These are phyloP conservation scores for Zaprionus davidi DNA, from an alignment of 1,140 invertebrate species.

Conservation along the genomic window DNA sequence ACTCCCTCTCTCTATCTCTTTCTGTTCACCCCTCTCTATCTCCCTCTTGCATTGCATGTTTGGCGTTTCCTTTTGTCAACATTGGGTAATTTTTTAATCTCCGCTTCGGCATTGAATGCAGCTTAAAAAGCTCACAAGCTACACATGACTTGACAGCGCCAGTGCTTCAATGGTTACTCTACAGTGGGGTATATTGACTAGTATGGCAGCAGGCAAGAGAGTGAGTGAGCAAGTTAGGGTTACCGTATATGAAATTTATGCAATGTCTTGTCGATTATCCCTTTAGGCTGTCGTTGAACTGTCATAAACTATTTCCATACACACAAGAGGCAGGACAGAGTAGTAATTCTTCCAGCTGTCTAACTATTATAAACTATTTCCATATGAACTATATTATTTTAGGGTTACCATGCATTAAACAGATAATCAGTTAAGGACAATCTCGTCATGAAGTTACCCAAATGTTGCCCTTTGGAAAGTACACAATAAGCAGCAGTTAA, in stretches of 20 bases:
- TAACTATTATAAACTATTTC: no score
- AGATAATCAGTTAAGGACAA: accelerated
- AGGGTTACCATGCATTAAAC: neutral
- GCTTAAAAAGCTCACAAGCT: slow-evolving; percentile 46
- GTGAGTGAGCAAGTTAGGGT: neutral
- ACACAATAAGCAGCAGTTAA: no score
- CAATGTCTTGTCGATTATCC: no score
- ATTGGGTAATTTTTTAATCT: slow-evolving; percentile 78
- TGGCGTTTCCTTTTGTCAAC: slow-evolving; percentile 56
- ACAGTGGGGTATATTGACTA: neutral
- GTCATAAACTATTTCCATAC: no score
- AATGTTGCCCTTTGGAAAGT: neutral
- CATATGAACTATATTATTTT: neutral
- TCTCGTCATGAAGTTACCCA: neutral
- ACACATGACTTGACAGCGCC: slow-evolving; percentile 39
- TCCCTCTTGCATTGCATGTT: neutral
- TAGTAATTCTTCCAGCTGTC: no score
- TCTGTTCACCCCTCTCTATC: neutral
- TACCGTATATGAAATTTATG: neutral
- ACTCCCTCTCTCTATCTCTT: slow-evolving; percentile 1
- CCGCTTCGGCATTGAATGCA: slow-evolving; percentile 53
- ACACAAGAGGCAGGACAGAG: no score
- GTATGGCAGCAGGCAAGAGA: neutral
- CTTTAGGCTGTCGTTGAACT: no score
- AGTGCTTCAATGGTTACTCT: slow-evolving; percentile 16